Evolutionary conservation across 2,888 invertebrate species (phyloP), one percentile per base, ranked within the genome.

Genomic region (Drosophila cracens): DNA sequence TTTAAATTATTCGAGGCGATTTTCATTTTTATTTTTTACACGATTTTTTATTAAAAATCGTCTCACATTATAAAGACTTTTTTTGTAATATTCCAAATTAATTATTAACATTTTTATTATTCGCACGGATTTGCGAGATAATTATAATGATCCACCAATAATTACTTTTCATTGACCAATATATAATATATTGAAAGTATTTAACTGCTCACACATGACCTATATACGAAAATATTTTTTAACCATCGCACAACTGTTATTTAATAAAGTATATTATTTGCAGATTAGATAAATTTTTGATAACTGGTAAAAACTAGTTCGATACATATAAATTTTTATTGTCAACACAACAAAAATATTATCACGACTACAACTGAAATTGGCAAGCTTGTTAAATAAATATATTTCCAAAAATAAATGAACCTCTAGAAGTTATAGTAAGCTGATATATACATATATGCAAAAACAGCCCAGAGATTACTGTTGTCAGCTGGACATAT

Each of bases 401-500:
- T 13, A 51, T 43, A 21, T 38, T 52, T 11, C 21, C 18, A 7
- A n/a, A 25, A 34, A 64, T 33, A 34, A 40, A n/a, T 59, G 73
- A 40, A 60, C 64, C 53, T 21, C 27, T 3, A 2, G 8, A 57
- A 54, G n/a, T 46, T 48, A 11, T 40, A n/a, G 7, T 31, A 31
- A 27, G 48, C 54, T 78, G 79, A 78, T 78, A 73, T 38, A 33
- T 61, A 29, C 3, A 10, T 33, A 33, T 33, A 13, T 43, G 59
- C 48, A 5, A 51, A 18, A 49, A 56, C 34, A 34, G 34, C n/a
- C 2, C 10, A 43, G 6, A 54, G 57, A 70, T 62, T 62, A 52
- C 62, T 60, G 64, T 68, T 75, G 64, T 62, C 76, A 79, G 67
- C 59, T 64, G 46, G 10, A 6, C 6, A 46, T 34, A 58, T 60